Evolutionary conservation across 2,113 vertebrate species (phyloP), one percentile per base, ranked within the genome.

Genomic region (Syrrhaptes paradoxus): DNA sequence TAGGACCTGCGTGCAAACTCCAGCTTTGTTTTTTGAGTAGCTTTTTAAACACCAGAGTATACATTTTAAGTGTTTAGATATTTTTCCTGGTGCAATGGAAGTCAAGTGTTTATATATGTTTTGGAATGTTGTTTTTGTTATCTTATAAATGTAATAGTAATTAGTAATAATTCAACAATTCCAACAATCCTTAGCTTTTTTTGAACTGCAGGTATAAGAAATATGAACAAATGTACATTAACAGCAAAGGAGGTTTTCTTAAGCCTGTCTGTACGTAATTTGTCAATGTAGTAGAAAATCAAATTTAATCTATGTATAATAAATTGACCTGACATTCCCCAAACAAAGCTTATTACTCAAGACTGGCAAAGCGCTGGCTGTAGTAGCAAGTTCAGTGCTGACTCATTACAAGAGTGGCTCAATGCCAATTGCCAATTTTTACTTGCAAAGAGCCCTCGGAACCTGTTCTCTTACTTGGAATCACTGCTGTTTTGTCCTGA

Each of bases 211-310:
- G 78, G 71, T 89, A 29, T 76, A 87, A 91, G 90, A 94, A 95
- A 73, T 55, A 87, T 8, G 21, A 85, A 28, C 29, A 89, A 87
- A 83, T 16, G 24, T 84, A 72, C 13, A 16, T 28, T 75, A 89
- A 95, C 86, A 93, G 65, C 14, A 73, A 59, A 72, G 52, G 28
- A 74, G 71, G 71, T 71, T 96, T 71, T 79, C 84, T 36, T 31
- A 70, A 70, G 24, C 59, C 17, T 84, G 17, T 86, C 72, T 96
- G 67, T 17, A 54, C 57, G 83, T 85, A 86, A 91, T 91, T 94
- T 96, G 41, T 95, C 96, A 94, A 36, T 59, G 78, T 89, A 96
- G 63, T 86, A 85, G 79, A 86, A 96, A 97, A 96, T 91, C 62
- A 93, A 91, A 89, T 95, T 58, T 95, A 91, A 96, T 96, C 73